These are phyloP conservation scores for Eulemur rubriventer DNA, from an alignment of 2,797 vertebrate genomes.

Conservation along the genomic window DNA sequence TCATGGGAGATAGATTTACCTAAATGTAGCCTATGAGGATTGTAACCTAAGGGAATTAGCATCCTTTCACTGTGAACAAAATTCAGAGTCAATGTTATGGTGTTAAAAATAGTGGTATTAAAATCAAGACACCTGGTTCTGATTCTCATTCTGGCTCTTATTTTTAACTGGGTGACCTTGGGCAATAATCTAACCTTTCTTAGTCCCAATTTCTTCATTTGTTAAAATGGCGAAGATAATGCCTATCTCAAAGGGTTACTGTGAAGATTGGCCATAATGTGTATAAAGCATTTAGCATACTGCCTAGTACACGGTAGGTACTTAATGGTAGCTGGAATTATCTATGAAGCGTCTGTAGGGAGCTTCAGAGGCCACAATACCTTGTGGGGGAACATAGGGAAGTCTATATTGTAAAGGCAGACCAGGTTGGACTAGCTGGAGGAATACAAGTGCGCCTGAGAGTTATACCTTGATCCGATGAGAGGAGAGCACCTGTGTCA, in stretches of 20 bases:
- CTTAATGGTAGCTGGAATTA: neutral
- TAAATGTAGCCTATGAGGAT: neutral
- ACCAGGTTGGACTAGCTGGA: neutral
- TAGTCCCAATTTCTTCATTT: neutral
- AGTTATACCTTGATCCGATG: too few species aligned
- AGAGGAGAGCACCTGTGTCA: neutral
- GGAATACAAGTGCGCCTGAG: neutral
- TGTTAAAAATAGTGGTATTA: rapidly evolving
- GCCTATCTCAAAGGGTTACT: neutral
- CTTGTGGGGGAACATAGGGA: neutral
- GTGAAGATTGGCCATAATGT: neutral
- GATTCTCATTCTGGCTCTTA: neutral
- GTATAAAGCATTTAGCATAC: rapidly evolving
- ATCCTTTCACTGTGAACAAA: neutral
- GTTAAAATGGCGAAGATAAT: neutral
- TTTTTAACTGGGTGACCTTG: neutral
- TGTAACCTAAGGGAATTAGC: neutral
- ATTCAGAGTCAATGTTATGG: neutral
- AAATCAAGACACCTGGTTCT: neutral
- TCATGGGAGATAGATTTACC: neutral
- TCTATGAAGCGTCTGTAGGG: neutral
- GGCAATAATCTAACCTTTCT: neutral
- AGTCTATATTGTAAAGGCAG: neutral
- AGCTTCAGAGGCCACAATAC: neutral
- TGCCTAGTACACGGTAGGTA: rapidly evolving